Evolutionary conservation across 1,140 invertebrate species (phyloP).

Genomic region (Phenacoccus solenopsis): DNA sequence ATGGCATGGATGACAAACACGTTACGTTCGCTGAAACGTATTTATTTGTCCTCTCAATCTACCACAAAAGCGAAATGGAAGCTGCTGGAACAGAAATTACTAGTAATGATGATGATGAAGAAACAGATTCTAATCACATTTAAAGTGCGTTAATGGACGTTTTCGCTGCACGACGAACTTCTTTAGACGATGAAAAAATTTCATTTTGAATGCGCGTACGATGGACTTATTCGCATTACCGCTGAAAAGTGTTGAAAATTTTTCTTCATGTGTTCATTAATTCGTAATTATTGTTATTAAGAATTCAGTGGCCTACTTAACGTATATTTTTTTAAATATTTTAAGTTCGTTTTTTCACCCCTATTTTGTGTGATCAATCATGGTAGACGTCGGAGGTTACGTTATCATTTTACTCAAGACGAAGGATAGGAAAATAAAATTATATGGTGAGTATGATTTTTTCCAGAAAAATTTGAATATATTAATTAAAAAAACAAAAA

Average conservation of each 20-base stretch:
- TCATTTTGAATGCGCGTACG: background rate
- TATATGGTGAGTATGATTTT: conserved; percentile 63
- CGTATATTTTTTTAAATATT: conserved; percentile 11
- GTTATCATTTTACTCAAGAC: conserved; percentile 90
- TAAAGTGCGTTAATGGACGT: background rate
- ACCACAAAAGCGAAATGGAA: background rate
- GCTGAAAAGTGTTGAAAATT: background rate
- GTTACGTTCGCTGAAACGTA: background rate
- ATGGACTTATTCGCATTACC: background rate
- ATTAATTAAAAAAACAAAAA: background rate
- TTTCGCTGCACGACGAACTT: background rate
- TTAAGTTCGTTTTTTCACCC: background rate
- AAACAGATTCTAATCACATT: conserved; percentile 8
- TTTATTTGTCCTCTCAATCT: background rate
- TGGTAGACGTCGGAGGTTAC: conserved; percentile 81
- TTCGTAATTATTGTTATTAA: conserved; percentile 5
- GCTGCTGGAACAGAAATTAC: conserved; percentile 5
- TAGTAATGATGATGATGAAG: background rate
- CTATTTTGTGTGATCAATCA: conserved; percentile 8
- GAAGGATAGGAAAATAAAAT: conserved; percentile 83
- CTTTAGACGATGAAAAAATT: background rate
- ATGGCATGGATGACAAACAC: background rate
- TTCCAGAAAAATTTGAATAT: background rate
- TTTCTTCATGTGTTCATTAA: conserved; percentile 12
- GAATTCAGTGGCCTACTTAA: conserved; percentile 6